phyloP scores from a whole-genome alignment of 2,888 invertebrate species.

The Dicranocentrus wangi region DNA sequence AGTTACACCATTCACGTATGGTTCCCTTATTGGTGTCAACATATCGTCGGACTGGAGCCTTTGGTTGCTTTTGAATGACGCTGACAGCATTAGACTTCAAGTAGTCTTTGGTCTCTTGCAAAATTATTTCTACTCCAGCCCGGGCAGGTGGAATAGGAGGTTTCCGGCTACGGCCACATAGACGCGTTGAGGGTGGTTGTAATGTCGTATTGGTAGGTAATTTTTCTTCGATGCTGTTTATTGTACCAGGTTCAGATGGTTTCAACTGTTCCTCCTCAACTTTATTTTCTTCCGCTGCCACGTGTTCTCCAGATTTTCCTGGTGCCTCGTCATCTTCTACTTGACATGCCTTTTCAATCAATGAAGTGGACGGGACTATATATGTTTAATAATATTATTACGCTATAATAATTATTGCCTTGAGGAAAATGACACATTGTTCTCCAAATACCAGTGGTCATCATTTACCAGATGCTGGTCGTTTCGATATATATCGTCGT shows the following conservation, averaged over 20 bases:
- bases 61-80: not conserved
- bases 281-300: not conserved
- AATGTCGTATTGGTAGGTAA: not conserved
- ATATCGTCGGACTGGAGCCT: constrained; percentile 13
- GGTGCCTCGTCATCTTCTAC: not conserved
- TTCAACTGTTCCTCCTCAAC: not conserved
- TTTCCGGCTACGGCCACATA: not conserved
- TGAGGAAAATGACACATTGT: no score
- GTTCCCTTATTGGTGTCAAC: constrained; percentile 67
- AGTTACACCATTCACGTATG: constrained; percentile 41
- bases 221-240: not conserved
- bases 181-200: not conserved
- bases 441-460: no score
- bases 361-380: constrained; percentile 6
- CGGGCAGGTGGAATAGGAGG: constrained; percentile 60
- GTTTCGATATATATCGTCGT: constrained; percentile 74
- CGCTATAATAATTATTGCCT: no score
- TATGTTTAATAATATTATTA: no score
- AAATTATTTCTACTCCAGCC: constrained; percentile 52
- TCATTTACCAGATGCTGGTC: constrained; percentile 44
- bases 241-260: constrained; percentile 8
- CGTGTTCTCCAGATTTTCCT: constrained; percentile 1
- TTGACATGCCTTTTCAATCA: constrained; percentile 19
- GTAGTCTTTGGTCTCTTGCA: constrained; percentile 65
- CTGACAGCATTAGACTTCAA: constrained; percentile 46